These are phyloP conservation scores for Drosophila yakuba DNA, from an alignment of 1,140 invertebrate genomes.

Conservation along the genomic window DNA sequence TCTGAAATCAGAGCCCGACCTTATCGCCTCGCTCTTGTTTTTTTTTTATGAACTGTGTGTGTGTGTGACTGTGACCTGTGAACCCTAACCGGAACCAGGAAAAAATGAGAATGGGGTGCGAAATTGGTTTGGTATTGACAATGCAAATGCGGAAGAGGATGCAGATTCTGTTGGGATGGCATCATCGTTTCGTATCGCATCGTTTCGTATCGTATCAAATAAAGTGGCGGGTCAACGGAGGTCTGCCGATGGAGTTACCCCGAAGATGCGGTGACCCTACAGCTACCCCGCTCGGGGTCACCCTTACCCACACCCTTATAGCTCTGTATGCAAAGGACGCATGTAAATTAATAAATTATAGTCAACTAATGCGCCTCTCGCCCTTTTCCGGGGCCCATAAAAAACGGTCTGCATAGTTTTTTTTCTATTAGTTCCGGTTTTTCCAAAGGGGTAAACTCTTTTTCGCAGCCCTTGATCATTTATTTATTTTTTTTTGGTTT, in stretches of 20 bases:
- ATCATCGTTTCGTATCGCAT: neutral
- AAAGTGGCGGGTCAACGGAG: slow-evolving; percentile 56
- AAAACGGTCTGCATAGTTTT: slow-evolving; percentile 69
- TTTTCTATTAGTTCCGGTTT: slow-evolving; percentile 80
- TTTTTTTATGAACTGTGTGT: slow-evolving; percentile 36
- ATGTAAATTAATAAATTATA: slow-evolving; percentile 83
- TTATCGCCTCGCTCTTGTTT: slow-evolving; percentile 16
- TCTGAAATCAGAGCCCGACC: slow-evolving; percentile 28
- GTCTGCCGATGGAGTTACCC: slow-evolving; percentile 72
- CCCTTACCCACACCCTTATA: slow-evolving; percentile 26
- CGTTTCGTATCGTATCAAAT: slow-evolving; percentile 10
- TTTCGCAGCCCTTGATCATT: slow-evolving; percentile 61
- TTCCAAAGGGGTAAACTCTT: slow-evolving; percentile 67
- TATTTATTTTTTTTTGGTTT: slow-evolving; percentile 13
- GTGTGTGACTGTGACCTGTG: slow-evolving; percentile 49
- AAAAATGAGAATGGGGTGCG: slow-evolving; percentile 52
- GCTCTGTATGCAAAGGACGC: slow-evolving; percentile 70
- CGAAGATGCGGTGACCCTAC: slow-evolving; percentile 72
- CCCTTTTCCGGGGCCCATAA: slow-evolving; percentile 47
- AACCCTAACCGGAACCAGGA: slow-evolving; percentile 28
- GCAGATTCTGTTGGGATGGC: slow-evolving; percentile 13
- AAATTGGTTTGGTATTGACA: slow-evolving; percentile 54
- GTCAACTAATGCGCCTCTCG: slow-evolving; percentile 70
- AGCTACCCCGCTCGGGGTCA: slow-evolving; percentile 15
- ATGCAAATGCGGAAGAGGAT: slow-evolving; percentile 19